These are phyloP conservation scores for Drosophila colorata DNA, from an alignment of 2,888 invertebrate species.

Conservation along the genomic window DNA sequence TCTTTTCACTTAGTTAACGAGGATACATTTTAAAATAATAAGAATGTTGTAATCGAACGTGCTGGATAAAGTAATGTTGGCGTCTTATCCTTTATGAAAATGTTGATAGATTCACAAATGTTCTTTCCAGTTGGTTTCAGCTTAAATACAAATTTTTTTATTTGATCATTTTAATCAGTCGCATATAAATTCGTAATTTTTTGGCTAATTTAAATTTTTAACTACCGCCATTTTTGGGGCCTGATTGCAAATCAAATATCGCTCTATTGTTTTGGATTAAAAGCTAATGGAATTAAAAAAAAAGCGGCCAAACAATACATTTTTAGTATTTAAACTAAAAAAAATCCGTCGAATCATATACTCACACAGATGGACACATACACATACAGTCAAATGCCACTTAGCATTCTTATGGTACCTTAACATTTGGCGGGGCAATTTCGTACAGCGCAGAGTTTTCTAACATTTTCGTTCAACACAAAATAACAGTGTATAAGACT, in stretches of 20 bases:
- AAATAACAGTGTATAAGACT: constrained; percentile 64
- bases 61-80: too few relatives aligned
- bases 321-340: constrained; percentile 2
- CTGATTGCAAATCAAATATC: constrained; percentile 27
- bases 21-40: too few relatives aligned
- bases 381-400: neutral
- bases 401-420: constrained; percentile 8
- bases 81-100: too few relatives aligned
- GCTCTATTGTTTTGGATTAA: constrained; percentile 51
- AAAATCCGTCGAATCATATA: constrained; percentile 1
- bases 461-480: constrained; percentile 46
- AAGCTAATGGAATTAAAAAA: constrained; percentile 56
- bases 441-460: neutral
- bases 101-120: too few relatives aligned
- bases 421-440: constrained; percentile 31
- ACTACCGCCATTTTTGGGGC: constrained; percentile 36
- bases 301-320: constrained; percentile 16
- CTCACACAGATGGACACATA: neutral
- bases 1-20: too few relatives aligned
- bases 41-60: too few relatives aligned
- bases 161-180: neutral
- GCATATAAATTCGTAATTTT: neutral
- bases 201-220: constrained; percentile 14
- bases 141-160: too few relatives aligned
- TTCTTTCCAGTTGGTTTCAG: too few relatives aligned